These are phyloP conservation scores for Asobara japonica DNA, from an alignment of 1,140 invertebrate species.

Conservation along the genomic window DNA sequence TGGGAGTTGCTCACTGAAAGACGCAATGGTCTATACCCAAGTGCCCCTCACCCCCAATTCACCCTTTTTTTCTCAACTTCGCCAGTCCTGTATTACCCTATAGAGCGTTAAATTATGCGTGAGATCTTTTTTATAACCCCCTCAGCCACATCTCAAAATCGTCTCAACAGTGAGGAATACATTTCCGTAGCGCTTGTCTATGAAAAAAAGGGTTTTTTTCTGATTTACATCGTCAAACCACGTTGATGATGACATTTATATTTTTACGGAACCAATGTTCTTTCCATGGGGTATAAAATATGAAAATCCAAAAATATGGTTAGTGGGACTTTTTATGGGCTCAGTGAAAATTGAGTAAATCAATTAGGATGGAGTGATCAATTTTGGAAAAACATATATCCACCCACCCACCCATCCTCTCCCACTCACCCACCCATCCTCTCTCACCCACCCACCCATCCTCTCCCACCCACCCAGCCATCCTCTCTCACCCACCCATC, in stretches of 20 bases:
- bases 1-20: constrained; percentile 42
- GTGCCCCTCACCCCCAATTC: not conserved
- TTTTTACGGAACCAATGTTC: not conserved
- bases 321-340: too few species aligned
- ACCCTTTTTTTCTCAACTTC: not conserved
- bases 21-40: constrained; percentile 48
- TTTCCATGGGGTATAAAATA: too few species aligned
- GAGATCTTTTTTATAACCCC: constrained; percentile 54
- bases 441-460: too few species aligned
- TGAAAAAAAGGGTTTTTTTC: constrained; percentile 4
- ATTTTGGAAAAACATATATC: too few species aligned
- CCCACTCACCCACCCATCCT: too few species aligned
- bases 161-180: not conserved
- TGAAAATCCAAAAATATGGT: too few species aligned
- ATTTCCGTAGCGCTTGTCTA: not conserved
- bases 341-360: too few species aligned
- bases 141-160: not conserved
- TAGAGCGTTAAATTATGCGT: constrained; percentile 60
- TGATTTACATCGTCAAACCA: not conserved
- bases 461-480: too few species aligned
- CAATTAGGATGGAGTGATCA: too few species aligned
- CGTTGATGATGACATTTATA: not conserved
- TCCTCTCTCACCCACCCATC: too few species aligned
- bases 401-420: too few species aligned
- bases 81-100: constrained; percentile 50